Evolutionary conservation across 2,113 vertebrate genomes (phyloP), one percentile per base, ranked within the genome.

Genomic region (Hemiscyllium ocellatum): DNA sequence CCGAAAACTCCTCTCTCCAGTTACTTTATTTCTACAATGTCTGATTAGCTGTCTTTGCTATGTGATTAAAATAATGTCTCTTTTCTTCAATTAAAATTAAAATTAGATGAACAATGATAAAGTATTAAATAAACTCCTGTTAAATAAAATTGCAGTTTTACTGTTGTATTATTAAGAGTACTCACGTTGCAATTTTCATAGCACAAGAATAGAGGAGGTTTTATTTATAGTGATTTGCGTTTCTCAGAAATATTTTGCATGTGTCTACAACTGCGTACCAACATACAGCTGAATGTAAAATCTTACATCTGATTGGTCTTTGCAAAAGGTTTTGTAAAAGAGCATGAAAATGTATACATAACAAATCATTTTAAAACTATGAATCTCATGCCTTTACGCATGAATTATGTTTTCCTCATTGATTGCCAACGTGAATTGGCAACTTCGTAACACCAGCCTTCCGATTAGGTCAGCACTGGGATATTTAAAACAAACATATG

Each of bases 401-500:
- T 52, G 94, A 72, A 47, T 33, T 37, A 42, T 66, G 20, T 72
- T 29, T 3, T 4, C 19, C 72, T 95, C 0, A 70, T 2, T 70
- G n/a, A 94, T 70, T 19, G 22, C 24, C 37, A 26, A 24, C 24
- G 26, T 47, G 68, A 42, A 42, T 50, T 19, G 22, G 13, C 22
- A 6, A 47, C 68, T 52, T 72, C 12, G 50, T 15, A 95, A 72
- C 66, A 94, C 0, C 22, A 47, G 20, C 47, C 19, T 37, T 70
- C 65, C n/a, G 26, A 50, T 17, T 50, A 72, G 68, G 68, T 70
- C 68, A 95, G 37, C 37, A n/a, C 42, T 42, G 80, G 76, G 80
- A 19, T 17, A 22, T 12, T 26, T 15, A 70, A 96, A 86, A 85
- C 95, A 86, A 50, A 96, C 95, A 96, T 97, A 96, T 97, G 89